Evolutionary conservation across 53 echinoderm and acorn worm species (phyloP), one percentile per base, ranked within the genome.

Genomic region (Temnopleurus reevesii): DNA sequence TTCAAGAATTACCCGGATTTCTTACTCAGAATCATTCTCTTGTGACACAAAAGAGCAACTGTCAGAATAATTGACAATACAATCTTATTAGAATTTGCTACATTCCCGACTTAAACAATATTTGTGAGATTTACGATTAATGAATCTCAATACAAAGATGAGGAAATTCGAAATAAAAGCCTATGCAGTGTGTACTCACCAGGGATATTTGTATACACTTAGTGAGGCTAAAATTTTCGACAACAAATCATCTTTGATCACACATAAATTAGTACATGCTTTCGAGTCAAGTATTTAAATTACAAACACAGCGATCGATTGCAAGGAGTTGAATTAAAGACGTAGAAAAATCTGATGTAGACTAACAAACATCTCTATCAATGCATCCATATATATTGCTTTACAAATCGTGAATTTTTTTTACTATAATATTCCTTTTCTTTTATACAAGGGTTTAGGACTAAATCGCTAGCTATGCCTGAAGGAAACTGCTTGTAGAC

Each of bases 361-460:
- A 41, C 36, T 35, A 71, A 38, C 36, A 71, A 71, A 38, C 4
- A 43, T 71, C 43, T 71, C 71, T 71, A 41, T n/a, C 8, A 38
- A 6, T 71, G 71, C 38, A n/a, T 71, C 41, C 71, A 41, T 21
- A 71, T n/a, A n/a, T n/a, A n/a, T n/a, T 71, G 23, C 21, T 0
- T 8, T 71, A 63, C 30, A 63, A 63, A 33, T 29, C 63, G 34
- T 33, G 63, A 63, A 33, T 31, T 41, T 49, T 5, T 49, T 49
- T 49, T 49, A 38, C n/a, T 38, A 41, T 41, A 71, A 71, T 71
- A 71, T 71, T 71, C 71, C 71, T 71, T 41, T 71, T 71, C 71
- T 71, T 71, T 71, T 71, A 41, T 71, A 71, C 71, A 71, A 41
- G 71, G 71, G 21, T 36, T 38, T 71, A 71, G 36, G 41, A 23